Evolutionary conservation across 1,140 invertebrate species (phyloP).

Genomic region (Procambarus virginalis): DNA sequence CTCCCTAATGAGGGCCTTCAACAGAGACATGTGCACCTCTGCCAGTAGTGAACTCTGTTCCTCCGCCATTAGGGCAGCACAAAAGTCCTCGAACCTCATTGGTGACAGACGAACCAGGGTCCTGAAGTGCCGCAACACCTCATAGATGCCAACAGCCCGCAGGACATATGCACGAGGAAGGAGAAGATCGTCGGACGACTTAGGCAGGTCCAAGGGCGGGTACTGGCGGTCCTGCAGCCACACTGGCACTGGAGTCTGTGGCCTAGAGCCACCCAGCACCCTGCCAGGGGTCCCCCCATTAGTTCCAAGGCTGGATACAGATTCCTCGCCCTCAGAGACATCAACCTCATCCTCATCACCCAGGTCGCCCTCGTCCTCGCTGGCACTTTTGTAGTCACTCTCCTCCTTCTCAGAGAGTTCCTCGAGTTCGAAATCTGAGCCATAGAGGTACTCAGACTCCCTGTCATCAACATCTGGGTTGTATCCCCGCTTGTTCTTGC

Average conservation of each 20-base stretch:
- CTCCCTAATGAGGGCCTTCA: slow-evolving; percentile 93
- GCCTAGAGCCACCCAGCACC: slow-evolving; percentile 73
- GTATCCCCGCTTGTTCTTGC: slow-evolving; percentile 82
- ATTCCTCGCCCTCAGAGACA: slow-evolving; percentile 71
- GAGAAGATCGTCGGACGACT: slow-evolving; percentile 92
- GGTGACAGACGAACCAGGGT: slow-evolving; percentile 92
- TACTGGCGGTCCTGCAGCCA: slow-evolving; percentile 85
- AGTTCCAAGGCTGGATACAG: slow-evolving; percentile 66
- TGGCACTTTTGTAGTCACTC: slow-evolving; percentile 46
- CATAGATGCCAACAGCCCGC: slow-evolving; percentile 90
- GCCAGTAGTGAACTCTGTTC: slow-evolving; percentile 92
- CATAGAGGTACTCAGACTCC: slow-evolving; percentile 92
- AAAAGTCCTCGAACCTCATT: slow-evolving; percentile 97
- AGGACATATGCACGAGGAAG: slow-evolving; percentile 86
- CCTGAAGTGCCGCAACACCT: slow-evolving; percentile 93
- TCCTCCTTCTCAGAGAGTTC: slow-evolving; percentile 66
- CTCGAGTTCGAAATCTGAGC: slow-evolving; percentile 83
- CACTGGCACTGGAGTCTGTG: slow-evolving; percentile 88
- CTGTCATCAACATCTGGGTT: slow-evolving; percentile 76
- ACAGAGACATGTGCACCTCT: slow-evolving; percentile 93
- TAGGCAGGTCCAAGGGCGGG: slow-evolving; percentile 85
- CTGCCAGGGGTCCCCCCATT: slow-evolving; percentile 18
- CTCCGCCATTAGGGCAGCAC: slow-evolving; percentile 91
- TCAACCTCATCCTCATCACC: slow-evolving; percentile 8
- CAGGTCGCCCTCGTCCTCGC: slow-evolving; percentile 51